phyloP scores from a whole-genome alignment of 1,140 invertebrate species.

The Halictus rubicundus region DNA sequence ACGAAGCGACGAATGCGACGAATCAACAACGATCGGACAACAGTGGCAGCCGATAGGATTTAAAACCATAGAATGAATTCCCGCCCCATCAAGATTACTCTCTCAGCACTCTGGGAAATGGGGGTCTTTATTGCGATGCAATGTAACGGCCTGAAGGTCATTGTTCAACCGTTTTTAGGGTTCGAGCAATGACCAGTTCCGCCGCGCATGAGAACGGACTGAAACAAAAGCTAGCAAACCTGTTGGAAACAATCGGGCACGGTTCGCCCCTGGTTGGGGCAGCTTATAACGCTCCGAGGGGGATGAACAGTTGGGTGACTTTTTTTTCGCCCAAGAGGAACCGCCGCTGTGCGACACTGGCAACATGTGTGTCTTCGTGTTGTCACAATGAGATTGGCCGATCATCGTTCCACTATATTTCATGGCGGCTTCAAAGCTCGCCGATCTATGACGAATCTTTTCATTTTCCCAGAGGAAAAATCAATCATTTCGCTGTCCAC shows the following conservation, averaged over 20 bases:
- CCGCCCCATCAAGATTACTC: constrained; percentile 55
- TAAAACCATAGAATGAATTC: constrained; percentile 53
- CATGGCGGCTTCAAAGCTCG: not conserved
- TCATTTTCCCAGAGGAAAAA: too few relatives aligned
- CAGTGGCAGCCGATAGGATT: constrained; percentile 17
- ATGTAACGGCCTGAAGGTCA: constrained; percentile 75
- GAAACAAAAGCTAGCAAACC: constrained; percentile 78
- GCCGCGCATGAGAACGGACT: constrained; percentile 76
- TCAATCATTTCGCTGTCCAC: not conserved
- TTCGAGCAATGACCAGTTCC: constrained; percentile 77
- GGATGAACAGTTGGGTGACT: constrained; percentile 79
- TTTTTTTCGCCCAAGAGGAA: constrained; percentile 68
- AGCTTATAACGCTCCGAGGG: constrained; percentile 68
- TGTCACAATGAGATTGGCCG: constrained; percentile 58
- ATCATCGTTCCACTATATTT: constrained; percentile 50
- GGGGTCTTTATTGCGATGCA: constrained; percentile 65
- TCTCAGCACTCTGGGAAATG: constrained; percentile 54
- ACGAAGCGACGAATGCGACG: not conserved
- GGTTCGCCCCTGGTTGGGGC: constrained; percentile 69
- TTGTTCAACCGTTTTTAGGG: constrained; percentile 77
- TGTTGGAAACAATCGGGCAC: constrained; percentile 78
- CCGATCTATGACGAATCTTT: not conserved
- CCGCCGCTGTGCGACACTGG: constrained; percentile 72
- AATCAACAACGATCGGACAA: constrained; percentile 34
- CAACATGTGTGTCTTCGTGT: constrained; percentile 73